These are phyloP conservation scores for Neomorphus geoffroyi DNA, from an alignment of 2,797 vertebrate genomes.

Conservation along the genomic window DNA sequence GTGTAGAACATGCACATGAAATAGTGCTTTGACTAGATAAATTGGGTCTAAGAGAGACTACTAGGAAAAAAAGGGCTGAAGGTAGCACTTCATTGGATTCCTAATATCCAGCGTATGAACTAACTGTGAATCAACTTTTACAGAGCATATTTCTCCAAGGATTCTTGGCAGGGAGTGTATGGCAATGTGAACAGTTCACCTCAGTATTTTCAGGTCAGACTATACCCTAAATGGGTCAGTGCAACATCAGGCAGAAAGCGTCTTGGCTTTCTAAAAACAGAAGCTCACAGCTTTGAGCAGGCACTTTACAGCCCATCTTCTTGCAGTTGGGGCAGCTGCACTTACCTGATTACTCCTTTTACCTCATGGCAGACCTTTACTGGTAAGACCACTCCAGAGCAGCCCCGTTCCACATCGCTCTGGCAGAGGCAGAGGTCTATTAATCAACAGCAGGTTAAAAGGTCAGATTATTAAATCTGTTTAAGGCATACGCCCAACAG, in stretches of 20 bases:
- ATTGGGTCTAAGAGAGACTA: not conserved
- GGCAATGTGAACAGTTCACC: not conserved
- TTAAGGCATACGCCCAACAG: not conserved
- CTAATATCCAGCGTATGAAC: not conserved
- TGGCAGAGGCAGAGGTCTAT: not conserved
- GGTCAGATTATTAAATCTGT: conserved; percentile 12
- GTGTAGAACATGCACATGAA: not conserved
- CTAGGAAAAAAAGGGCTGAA: not conserved
- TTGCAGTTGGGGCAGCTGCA: not conserved
- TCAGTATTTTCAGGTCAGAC: not conserved
- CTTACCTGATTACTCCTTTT: not conserved
- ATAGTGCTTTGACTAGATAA: not conserved
- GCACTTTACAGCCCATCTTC: not conserved
- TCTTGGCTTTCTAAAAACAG: not conserved
- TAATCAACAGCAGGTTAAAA: conserved; percentile 17
- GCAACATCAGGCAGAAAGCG: not conserved
- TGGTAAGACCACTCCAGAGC: not conserved
- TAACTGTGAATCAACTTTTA: not conserved
- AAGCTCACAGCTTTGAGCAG: not conserved
- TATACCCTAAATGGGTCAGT: not conserved
- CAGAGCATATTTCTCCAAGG: not conserved
- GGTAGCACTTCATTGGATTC: not conserved
- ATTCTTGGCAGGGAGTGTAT: fast-evolving
- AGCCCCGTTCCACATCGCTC: not conserved
- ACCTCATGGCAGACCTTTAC: not conserved